Percentiles rank a stretch among this genome's conserved stretches.
Conservation (phyloP, 2,797 vertebrate species). For the Hyperoplus immaculatus region DNA sequence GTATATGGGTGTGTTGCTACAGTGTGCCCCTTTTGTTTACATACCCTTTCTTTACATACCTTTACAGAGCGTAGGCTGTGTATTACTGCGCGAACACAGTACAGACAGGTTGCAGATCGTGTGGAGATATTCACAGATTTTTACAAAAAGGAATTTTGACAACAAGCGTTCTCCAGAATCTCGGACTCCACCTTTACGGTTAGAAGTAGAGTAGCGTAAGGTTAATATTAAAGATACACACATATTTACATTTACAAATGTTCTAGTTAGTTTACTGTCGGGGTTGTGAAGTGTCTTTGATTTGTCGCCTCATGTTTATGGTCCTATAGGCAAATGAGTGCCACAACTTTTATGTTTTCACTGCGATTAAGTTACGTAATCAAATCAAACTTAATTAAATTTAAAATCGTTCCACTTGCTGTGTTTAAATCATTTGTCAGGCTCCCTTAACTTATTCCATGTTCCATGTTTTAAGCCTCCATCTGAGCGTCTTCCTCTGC, state of each 20-base stretch:
- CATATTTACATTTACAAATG: neutral
- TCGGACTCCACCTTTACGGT: too few relatives aligned
- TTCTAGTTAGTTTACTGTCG: neutral
- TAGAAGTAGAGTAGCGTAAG: neutral
- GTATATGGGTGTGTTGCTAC: too few relatives aligned
- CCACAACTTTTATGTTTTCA: neutral
- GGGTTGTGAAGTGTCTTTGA: neutral
- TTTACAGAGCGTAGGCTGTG: too few relatives aligned
- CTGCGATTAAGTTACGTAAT: neutral
- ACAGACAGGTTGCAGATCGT: too few relatives aligned
- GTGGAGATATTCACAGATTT: too few relatives aligned
- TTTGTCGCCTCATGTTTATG: neutral
- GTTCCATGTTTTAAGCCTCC: conserved; percentile 4
- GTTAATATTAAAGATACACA: neutral
- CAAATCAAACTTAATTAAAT: neutral
- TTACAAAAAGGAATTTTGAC: too few relatives aligned
- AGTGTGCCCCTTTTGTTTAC: too few relatives aligned
- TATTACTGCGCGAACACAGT: too few relatives aligned
- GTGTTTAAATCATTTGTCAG: conserved; percentile 33
- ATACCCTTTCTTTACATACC: too few relatives aligned
- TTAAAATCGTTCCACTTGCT: conserved; percentile 19
- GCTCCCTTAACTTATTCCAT: conserved; percentile 28
- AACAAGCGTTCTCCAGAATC: too few relatives aligned
- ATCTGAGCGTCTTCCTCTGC: neutral
- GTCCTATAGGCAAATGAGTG: neutral